Evolutionary conservation across 2,888 invertebrate genomes (phyloP).

Genomic region (Cryptus armator): DNA sequence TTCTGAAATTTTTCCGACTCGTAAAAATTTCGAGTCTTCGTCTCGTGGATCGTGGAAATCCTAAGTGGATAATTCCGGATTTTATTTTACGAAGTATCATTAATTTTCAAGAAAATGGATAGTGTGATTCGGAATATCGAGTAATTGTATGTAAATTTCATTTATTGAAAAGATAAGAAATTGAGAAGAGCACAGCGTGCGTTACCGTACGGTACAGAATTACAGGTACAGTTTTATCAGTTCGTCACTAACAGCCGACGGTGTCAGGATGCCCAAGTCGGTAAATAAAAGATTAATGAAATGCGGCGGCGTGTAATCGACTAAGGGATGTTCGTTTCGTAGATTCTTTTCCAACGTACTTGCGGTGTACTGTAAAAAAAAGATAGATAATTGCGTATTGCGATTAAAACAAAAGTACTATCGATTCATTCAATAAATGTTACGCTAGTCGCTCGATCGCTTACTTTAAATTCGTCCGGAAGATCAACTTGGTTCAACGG

Average conservation of each 20-base stretch:
- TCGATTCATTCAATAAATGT: not conserved
- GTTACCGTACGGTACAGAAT: conserved; percentile 74
- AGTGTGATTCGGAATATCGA: not conserved
- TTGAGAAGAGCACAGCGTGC: conserved; percentile 3
- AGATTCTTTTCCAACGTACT: conserved; percentile 85
- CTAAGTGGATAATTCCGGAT: not conserved
- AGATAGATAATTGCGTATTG: conserved; percentile 45
- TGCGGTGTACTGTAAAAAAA: conserved; percentile 86
- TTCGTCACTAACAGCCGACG: conserved; percentile 99
- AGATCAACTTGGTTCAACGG: conserved; percentile 97
- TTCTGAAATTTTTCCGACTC: too few species aligned
- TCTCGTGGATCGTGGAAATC: not conserved
- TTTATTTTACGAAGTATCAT: too few species aligned
- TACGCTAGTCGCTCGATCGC: conserved; percentile 75
- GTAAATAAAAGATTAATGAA: conserved; percentile 97
- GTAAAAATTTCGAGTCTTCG: too few species aligned
- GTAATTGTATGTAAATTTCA: not conserved
- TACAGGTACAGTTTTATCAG: conserved; percentile 97
- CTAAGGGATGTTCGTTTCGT: conserved; percentile 92
- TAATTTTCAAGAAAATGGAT: too few species aligned
- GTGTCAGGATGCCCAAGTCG: conserved; percentile 97
- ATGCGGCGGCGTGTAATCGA: conserved; percentile 98
- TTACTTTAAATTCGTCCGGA: conserved; percentile 94
- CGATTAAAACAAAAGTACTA: conserved; percentile 63
- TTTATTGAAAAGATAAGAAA: conserved; percentile 31